phyloP scores from a whole-genome alignment of 2,797 vertebrate genomes.

The Tokudaia tokunoshimensis region DNA sequence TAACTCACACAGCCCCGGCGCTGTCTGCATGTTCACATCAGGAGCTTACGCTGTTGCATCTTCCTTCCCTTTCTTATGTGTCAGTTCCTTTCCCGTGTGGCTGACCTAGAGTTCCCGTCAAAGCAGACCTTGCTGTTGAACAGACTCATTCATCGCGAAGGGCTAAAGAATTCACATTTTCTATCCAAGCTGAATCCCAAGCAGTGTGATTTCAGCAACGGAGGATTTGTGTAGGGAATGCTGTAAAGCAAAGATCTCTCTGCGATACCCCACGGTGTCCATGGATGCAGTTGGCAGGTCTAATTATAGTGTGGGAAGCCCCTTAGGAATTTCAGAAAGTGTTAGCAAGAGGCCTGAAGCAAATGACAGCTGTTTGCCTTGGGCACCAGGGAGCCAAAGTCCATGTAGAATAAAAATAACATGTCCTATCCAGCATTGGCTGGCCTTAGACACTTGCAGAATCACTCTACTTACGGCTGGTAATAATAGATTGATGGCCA shows the following conservation, averaged over 20 bases:
- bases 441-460: slow-evolving; percentile 68
- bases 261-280: slow-evolving; percentile 68
- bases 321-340: slow-evolving; percentile 87
- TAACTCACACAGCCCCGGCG: neutral
- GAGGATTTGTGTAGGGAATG: slow-evolving; percentile 72
- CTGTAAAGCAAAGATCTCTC: slow-evolving; percentile 67
- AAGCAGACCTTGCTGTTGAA: neutral
- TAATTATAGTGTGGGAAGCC: slow-evolving; percentile 90
- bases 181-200: slow-evolving; percentile 61
- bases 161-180: slow-evolving; percentile 63
- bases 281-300: slow-evolving; percentile 87
- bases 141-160: slow-evolving; percentile 47
- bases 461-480: slow-evolving; percentile 60
- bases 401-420: slow-evolving; percentile 78
- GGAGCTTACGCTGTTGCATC: slow-evolving; percentile 8
- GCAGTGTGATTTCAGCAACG: slow-evolving; percentile 41
- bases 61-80: slow-evolving; percentile 13
- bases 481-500: slow-evolving; percentile 31
- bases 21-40: neutral
- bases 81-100: neutral
- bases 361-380: slow-evolving; percentile 88
- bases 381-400: slow-evolving; percentile 78
- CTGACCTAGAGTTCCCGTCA: neutral
- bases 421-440: slow-evolving; percentile 60
- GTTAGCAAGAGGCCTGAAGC: slow-evolving; percentile 85